Evolutionary conservation across 2,888 invertebrate species (phyloP).

Genomic region (Pseudanteris insignis): DNA sequence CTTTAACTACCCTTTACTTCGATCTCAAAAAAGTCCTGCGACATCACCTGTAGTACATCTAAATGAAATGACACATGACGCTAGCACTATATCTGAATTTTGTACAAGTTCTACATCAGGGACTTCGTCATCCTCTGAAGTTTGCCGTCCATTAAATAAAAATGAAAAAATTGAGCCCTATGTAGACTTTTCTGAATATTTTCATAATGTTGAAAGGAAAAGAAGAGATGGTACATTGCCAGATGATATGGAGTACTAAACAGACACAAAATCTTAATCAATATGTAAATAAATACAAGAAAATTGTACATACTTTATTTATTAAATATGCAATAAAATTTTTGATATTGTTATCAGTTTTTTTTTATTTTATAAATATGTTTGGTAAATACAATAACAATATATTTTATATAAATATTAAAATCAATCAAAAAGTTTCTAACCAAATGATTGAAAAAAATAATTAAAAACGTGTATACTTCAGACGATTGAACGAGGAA

Average conservation of each 20-base stretch:
- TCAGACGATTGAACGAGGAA: not conserved
- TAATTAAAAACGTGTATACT: not conserved
- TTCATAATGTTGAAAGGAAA: slow-evolving; percentile 76
- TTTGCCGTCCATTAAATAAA: slow-evolving; percentile 69
- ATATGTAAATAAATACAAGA: slow-evolving; percentile 10
- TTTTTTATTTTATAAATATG: too few relatives aligned
- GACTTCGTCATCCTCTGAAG: slow-evolving; percentile 62
- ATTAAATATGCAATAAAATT: slow-evolving; percentile 16
- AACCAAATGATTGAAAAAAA: too few relatives aligned
- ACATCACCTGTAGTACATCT: slow-evolving; percentile 31
- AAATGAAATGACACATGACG: slow-evolving; percentile 33
- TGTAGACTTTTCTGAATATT: slow-evolving; percentile 86
- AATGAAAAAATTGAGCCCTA: slow-evolving; percentile 81
- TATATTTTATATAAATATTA: too few relatives aligned
- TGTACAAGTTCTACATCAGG: slow-evolving; percentile 62
- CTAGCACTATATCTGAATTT: slow-evolving; percentile 51
- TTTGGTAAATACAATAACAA: too few relatives aligned
- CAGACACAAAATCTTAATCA: not conserved
- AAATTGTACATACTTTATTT: slow-evolving; percentile 27
- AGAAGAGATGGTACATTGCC: slow-evolving; percentile 75
- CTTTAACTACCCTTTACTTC: slow-evolving; percentile 81
- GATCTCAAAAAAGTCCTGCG: slow-evolving; percentile 67
- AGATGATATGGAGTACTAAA: slow-evolving; percentile 68
- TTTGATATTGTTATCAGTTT: slow-evolving; percentile 12
- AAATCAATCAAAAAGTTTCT: too few relatives aligned